These are phyloP conservation scores for Chlorops oryzae DNA, from an alignment of 1,140 invertebrate species.

Conservation along the genomic window DNA sequence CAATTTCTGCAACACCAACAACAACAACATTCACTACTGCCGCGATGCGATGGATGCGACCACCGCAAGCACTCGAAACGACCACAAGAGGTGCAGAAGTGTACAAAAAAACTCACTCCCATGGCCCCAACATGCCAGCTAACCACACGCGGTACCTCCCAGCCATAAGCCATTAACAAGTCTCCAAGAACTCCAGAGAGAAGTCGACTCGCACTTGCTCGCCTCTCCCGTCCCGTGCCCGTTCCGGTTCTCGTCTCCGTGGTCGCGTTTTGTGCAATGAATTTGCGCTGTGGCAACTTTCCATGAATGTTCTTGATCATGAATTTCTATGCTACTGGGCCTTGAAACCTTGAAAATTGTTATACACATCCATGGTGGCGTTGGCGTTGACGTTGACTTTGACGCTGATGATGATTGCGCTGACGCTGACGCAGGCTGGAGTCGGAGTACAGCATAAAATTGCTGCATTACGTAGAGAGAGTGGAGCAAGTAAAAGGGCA, in stretches of 20 bases:
- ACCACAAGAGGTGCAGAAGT: no score
- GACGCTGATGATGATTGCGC: slow-evolving; percentile 17
- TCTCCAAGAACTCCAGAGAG: no score
- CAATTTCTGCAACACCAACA: not conserved
- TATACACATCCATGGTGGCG: slow-evolving; percentile 12
- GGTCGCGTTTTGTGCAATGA: not conserved
- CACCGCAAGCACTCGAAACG: not conserved
- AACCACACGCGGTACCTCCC: no score
- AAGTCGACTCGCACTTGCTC: no score
- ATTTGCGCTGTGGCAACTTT: slow-evolving; percentile 32
- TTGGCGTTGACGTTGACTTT: slow-evolving; percentile 15
- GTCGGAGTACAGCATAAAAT: slow-evolving; percentile 9
- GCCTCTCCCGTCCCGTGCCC: no score
- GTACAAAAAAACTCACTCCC: no score
- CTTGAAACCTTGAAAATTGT: slow-evolving; percentile 41
- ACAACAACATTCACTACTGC: not conserved
- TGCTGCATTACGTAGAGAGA: slow-evolving; percentile 29
- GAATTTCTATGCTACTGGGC: slow-evolving; percentile 47
- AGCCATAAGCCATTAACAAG: no score
- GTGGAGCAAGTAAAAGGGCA: slow-evolving; percentile 31
- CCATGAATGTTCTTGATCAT: slow-evolving; percentile 47
- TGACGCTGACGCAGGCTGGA: not conserved
- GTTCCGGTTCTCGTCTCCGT: not conserved
- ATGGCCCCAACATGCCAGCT: no score
- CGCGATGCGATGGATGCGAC: not conserved